These are phyloP conservation scores for Actinemys pallida DNA, from an alignment of 2,113 vertebrate species.

Conservation along the genomic window DNA sequence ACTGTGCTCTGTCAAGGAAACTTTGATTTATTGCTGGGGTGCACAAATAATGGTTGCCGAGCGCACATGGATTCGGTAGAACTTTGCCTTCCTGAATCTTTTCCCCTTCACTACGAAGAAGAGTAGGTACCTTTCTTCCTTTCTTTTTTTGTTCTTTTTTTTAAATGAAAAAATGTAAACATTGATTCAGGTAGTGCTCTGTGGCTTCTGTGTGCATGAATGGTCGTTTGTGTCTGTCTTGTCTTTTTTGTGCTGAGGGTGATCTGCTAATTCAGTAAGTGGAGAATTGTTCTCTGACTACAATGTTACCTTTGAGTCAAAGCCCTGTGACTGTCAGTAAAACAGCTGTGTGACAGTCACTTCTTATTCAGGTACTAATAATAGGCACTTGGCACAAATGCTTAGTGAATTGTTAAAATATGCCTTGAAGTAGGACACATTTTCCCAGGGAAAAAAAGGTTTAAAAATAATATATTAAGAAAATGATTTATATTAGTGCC, in stretches of 20 bases:
- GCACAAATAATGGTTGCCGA: constrained; percentile 91
- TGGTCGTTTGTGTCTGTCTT: constrained; percentile 78
- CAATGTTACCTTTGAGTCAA: constrained; percentile 73
- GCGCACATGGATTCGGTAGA: constrained; percentile 99
- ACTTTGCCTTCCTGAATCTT: constrained; percentile 96
- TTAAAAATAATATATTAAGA: constrained; percentile 69
- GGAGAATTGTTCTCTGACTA: constrained; percentile 72
- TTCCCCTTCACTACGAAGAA: constrained; percentile 99
- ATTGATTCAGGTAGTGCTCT: constrained; percentile 67
- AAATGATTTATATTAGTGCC: constrained; percentile 57
- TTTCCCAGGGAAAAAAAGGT: constrained; percentile 61
- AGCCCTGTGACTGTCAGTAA: constrained; percentile 71
- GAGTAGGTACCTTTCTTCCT: constrained; percentile 96
- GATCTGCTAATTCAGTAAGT: constrained; percentile 75
- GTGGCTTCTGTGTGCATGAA: constrained; percentile 46
- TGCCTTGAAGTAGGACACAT: constrained; percentile 69
- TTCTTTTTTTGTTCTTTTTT: background rate
- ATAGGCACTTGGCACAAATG: constrained; percentile 79
- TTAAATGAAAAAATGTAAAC: constrained; percentile 7
- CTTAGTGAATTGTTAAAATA: constrained; percentile 78
- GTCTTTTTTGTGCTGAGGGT: constrained; percentile 74
- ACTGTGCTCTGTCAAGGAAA: constrained; percentile 88
- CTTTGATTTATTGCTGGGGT: constrained; percentile 93
- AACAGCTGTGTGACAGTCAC: constrained; percentile 79
- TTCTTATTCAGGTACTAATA: constrained; percentile 80